Evolutionary conservation across 2,888 invertebrate genomes (phyloP), one percentile per base, ranked within the genome.

Genomic region (Schizaphis graminum): DNA sequence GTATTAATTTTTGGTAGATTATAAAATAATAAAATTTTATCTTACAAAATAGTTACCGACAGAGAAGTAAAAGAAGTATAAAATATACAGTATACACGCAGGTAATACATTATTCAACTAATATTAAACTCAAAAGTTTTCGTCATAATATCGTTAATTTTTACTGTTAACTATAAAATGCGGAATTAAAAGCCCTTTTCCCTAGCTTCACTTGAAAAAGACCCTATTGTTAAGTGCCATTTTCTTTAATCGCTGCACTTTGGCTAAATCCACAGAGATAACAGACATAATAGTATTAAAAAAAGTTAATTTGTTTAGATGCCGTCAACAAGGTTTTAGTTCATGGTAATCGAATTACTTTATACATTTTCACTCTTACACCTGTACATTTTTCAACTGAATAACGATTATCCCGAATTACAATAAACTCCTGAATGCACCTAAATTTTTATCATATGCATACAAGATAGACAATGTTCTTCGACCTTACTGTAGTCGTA

Each of bases 71-170:
- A 7, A 35, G 21, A 35, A 77, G n/a, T 35, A 35, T 35, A n/a
- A 67, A 67, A 47, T 47, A 47, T 61, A 67, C n/a, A 67, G 35
- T 35, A 35, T 21, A 21, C 21, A 35, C 8, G 0, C 0, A 8
- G 35, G 2, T 77, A 35, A 77, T 77, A 77, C 77, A 35, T 35
- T 21, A 21, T 35, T 35, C 35, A 84, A 84, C 28, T 57, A n/a
- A n/a, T 24, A 44, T 87, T 35, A 49, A 87, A 87, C 86, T 35
- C 49, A 53, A 88, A 87, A 92, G 87, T 67, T 67, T 87, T 88
- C n/a, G 13, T 41, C 49, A 49, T 53, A 92, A 92, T 67, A 41
- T 87, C 92, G 87, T 92, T 92, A 88, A 88, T 47, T 92, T 92
- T 92, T 92, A 92, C 87, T 41, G 87, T 67, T 28, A 28, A 87